Base-by-base conservation (phyloP, 2,797 vertebrate species). In the Eupleurogrammus muticus region DNA sequence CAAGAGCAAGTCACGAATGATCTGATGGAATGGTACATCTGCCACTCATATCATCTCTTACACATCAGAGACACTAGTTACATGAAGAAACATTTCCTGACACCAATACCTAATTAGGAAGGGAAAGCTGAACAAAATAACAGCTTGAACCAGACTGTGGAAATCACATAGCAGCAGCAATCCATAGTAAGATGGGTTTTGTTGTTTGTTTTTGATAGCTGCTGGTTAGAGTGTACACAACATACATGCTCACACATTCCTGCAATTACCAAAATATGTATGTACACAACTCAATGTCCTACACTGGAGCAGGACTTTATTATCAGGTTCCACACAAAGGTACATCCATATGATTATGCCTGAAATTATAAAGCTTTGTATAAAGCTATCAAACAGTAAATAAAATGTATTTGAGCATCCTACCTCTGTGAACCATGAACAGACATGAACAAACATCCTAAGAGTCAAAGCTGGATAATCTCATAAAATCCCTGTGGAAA, bases 81-180 rank as follows among this genome's bases (percentile, higher is more conserved):
- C 38, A 52, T 46, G 10, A 40, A 42, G 17, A 5, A 61, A 24
- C 12, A 32, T 47, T 59, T 63, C 44, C 11, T 49, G 42, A n/a
- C 6, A 66, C 24, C n/a, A 53, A 66, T 32, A 28, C 19, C 35
- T 40, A 24, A 49, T 57, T 21, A 55, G n/a, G n/a, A 9, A 77
- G 54, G 54, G 6, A 62, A 49, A 59, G 40, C 38, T 9, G 36
- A 54, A 14, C 58, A 50, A 67, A 77, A 80, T 10, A 21, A 46
- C 16, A 58, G 72, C 32, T 56, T 58, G 53, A 66, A 46, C n/a
- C 54, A 66, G 72, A 66, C 63, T 73, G 58, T 56, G 36, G 69
- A 71, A 72, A 55, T 74, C 77, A 82, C 76, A 70, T 80, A 66
- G 70, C 36, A 34, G 49, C 36, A 81, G 35, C 50, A 83, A 79